phyloP scores from a whole-genome alignment of 2,888 invertebrate species.

The Sarcophaga carnaria region DNA sequence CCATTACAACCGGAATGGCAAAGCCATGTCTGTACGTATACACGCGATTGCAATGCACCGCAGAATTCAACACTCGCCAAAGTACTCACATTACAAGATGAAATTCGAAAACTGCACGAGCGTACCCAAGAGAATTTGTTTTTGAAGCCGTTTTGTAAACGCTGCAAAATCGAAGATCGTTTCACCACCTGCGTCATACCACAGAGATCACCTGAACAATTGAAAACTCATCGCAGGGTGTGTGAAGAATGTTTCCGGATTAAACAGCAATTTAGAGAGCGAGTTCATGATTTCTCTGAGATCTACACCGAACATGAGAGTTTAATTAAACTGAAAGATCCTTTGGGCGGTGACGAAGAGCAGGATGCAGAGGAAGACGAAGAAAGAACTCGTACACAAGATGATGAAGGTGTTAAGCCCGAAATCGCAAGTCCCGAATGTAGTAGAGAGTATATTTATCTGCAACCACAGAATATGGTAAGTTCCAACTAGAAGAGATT shows the following conservation, averaged over 20 bases:
- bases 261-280: slow-evolving; percentile 68
- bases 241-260: slow-evolving; percentile 73
- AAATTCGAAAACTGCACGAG: slow-evolving; percentile 75
- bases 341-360: slow-evolving; percentile 71
- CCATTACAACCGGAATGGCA: slow-evolving; percentile 72
- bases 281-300: slow-evolving; percentile 73
- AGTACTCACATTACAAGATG: slow-evolving; percentile 77
- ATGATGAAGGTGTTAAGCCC: slow-evolving; percentile 70
- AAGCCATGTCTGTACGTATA: slow-evolving; percentile 72
- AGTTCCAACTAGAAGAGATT: slow-evolving; percentile 60
- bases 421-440: slow-evolving; percentile 75
- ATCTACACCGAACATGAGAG: slow-evolving; percentile 62
- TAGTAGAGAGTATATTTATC: slow-evolving; percentile 73
- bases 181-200: slow-evolving; percentile 75
- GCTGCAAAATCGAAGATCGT: slow-evolving; percentile 73
- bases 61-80: slow-evolving; percentile 74
- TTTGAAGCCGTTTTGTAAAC: slow-evolving; percentile 70
- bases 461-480: slow-evolving; percentile 77
- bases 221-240: slow-evolving; percentile 73
- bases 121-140: slow-evolving; percentile 76
- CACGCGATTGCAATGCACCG: slow-evolving; percentile 73
- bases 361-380: slow-evolving; percentile 68
- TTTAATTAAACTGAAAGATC: slow-evolving; percentile 74
- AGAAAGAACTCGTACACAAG: slow-evolving; percentile 70
- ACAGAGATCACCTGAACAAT: slow-evolving; percentile 73